Evolutionary conservation across 2,113 vertebrate species (phyloP), one percentile per base, ranked within the genome.

Genomic region (Puffinus mauretanicus): DNA sequence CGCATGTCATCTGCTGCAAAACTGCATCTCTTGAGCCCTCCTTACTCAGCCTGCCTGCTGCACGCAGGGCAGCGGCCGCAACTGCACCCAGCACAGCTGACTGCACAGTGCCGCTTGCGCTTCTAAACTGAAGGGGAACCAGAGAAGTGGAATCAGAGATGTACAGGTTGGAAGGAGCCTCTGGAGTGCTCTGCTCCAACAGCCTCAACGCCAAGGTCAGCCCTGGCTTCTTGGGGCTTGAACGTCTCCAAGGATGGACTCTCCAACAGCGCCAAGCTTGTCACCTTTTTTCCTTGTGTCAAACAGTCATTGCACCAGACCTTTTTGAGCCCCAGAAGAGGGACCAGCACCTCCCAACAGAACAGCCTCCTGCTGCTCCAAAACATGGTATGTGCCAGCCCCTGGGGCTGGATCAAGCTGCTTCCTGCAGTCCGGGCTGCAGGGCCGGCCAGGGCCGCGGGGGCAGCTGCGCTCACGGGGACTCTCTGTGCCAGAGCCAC

Each of bases 371-470:
- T 36, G 40, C 77, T 27, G 40, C n/a, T 62, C 38, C 38, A 24
- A 11, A 6, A 27, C 13, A 7, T 2, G 0, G 5, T 6, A 2
- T 0, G 0, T 36, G 44, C 11, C 21, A 32, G 32, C 6, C 36
- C 29, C 40, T 8, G 12, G 22, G 32, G 54, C 57, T 21, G 27
- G 25, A 22, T 4, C 36, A 24, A 40, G 12, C 40, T 7, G 44
- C 47, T 32, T n/a, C 61, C 49, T 27, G 40, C 54, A 26, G 20
- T 32, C 40, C 2, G 5, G 52, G 26, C 67, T 24, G 29, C 17
- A 13, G 20, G 27, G 27, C 44, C 3, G 0, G 1, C 0, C 17
- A 13, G 20, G 27, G 27, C 44, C 4, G 0, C 1, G 0, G 19
- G 22, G 8, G 52, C 13, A 36, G 29, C 80, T 32, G 60, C 2